These are phyloP conservation scores for Toxostoma redivivum DNA, from an alignment of 2,113 vertebrate genomes.

Conservation along the genomic window DNA sequence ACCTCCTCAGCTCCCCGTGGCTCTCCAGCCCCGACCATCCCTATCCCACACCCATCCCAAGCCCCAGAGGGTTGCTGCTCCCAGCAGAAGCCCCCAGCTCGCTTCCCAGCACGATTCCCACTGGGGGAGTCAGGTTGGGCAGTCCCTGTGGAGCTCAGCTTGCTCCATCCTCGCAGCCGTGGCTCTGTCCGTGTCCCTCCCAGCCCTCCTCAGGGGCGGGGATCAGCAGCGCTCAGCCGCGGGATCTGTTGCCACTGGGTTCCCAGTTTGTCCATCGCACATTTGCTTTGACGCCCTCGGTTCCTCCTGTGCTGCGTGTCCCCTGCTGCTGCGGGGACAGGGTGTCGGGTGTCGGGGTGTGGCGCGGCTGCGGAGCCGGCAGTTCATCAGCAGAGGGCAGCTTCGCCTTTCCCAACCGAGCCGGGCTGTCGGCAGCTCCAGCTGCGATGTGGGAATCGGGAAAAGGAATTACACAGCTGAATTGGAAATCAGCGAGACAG, in stretches of 20 bases:
- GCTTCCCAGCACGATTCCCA: not conserved
- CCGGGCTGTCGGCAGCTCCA: not conserved
- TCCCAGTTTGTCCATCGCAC: accelerated
- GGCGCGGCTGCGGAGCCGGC: not conserved
- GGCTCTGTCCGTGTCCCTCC: not conserved
- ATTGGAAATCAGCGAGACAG: not conserved
- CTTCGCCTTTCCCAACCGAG: not conserved
- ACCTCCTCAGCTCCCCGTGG: not conserved
- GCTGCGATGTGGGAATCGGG: not conserved
- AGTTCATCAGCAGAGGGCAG: slow-evolving; percentile 16
- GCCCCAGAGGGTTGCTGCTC: not conserved
- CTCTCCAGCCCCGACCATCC: accelerated
- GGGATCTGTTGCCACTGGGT: not conserved
- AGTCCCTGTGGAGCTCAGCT: accelerated
- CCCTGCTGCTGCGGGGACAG: not conserved
- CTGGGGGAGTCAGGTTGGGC: not conserved
- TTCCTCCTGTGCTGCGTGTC: not conserved
- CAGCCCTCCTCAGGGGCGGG: not conserved
- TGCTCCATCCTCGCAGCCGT: accelerated
- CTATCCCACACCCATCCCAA: accelerated
- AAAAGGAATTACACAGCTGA: not conserved
- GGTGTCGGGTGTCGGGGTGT: not conserved
- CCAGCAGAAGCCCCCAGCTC: not conserved
- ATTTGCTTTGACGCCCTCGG: accelerated
- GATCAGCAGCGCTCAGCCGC: not conserved